These are phyloP conservation scores for Zeuzera pyrina DNA, from an alignment of 2,888 invertebrate genomes.

Conservation along the genomic window DNA sequence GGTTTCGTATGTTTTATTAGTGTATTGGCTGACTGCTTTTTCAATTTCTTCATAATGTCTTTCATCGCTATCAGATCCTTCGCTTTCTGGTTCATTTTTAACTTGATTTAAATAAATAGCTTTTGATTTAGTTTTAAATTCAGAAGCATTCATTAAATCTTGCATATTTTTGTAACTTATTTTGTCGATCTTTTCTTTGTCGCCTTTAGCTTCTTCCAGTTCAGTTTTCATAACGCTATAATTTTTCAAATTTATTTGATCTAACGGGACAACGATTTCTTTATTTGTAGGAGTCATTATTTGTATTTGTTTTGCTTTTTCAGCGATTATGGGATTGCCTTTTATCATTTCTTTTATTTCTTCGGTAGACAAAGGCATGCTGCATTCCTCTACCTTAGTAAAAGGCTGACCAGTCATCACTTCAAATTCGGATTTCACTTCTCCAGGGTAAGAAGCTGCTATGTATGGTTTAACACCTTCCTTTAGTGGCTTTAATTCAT, in stretches of 20 bases:
- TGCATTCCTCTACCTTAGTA: conserved; percentile 41
- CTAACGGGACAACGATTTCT: conserved; percentile 37
- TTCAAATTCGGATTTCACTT: conserved; percentile 51
- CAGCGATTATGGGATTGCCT: conserved; percentile 44
- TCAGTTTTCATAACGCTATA: conserved; percentile 40
- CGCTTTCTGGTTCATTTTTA: conserved; percentile 14
- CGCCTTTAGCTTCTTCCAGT: conserved; percentile 36
- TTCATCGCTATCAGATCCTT: conserved; percentile 27
- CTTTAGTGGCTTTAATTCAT: conserved; percentile 44
- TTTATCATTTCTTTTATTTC: conserved; percentile 46
- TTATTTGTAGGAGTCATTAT: conserved; percentile 33
- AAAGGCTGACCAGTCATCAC: conserved; percentile 65
- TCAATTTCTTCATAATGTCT: conserved; percentile 52
- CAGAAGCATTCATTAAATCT: conserved; percentile 36
- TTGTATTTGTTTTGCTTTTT: conserved; percentile 60
- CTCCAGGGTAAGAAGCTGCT: conserved; percentile 40
- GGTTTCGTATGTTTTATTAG: conserved; percentile 56
- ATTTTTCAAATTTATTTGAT: conserved; percentile 37
- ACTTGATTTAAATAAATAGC: conserved; percentile 9
- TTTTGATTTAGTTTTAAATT: conserved; percentile 9
- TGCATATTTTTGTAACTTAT: conserved; percentile 53
- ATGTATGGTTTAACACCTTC: conserved; percentile 39
- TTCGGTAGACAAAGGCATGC: conserved; percentile 35
- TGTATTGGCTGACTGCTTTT: conserved; percentile 49
- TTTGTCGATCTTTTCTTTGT: conserved; percentile 34